These are phyloP conservation scores for Condylostylus longicornis DNA, from an alignment of 1,140 invertebrate species.

Conservation along the genomic window DNA sequence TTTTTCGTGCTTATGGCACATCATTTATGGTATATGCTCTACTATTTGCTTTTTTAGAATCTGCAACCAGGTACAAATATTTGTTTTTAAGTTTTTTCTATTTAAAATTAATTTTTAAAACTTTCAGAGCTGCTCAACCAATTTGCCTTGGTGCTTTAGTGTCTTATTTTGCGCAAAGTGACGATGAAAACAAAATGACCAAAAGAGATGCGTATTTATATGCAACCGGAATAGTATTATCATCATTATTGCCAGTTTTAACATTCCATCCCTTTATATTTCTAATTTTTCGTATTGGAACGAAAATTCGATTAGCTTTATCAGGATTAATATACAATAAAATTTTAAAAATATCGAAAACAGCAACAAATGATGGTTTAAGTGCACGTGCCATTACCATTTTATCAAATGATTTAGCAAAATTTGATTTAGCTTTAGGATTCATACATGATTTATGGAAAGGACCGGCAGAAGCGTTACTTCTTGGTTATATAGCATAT, in stretches of 20 bases:
- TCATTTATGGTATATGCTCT: constrained; percentile 36
- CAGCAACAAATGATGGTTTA: constrained; percentile 61
- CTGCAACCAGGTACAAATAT: constrained; percentile 34
- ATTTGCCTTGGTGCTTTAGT: constrained; percentile 51
- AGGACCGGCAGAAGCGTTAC: constrained; percentile 58
- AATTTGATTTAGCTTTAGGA: constrained; percentile 50
- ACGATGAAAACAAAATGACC: constrained; percentile 32
- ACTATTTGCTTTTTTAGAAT: constrained; percentile 36
- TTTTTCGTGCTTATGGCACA: constrained; percentile 38
- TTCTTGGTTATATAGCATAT: constrained; percentile 64
- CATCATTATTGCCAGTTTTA: constrained; percentile 43
- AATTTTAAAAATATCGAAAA: constrained; percentile 45
- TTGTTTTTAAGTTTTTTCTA: constrained; percentile 1
- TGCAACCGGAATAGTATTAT: constrained; percentile 52
- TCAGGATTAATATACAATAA: constrained; percentile 73
- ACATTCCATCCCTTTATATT: constrained; percentile 66
- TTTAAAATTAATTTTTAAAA: constrained; percentile 1
- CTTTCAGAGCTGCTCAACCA: constrained; percentile 50
- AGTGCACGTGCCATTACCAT: constrained; percentile 77
- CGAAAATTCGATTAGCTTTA: constrained; percentile 60
- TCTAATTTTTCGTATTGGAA: constrained; percentile 50
- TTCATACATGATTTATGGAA: constrained; percentile 54
- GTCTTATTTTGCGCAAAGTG: constrained; percentile 45
- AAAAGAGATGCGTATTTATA: constrained; percentile 47
- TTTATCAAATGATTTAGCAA: constrained; percentile 66